Evolutionary conservation across 2,797 vertebrate genomes (phyloP).

Genomic region (Alcedo quadribrachys): DNA sequence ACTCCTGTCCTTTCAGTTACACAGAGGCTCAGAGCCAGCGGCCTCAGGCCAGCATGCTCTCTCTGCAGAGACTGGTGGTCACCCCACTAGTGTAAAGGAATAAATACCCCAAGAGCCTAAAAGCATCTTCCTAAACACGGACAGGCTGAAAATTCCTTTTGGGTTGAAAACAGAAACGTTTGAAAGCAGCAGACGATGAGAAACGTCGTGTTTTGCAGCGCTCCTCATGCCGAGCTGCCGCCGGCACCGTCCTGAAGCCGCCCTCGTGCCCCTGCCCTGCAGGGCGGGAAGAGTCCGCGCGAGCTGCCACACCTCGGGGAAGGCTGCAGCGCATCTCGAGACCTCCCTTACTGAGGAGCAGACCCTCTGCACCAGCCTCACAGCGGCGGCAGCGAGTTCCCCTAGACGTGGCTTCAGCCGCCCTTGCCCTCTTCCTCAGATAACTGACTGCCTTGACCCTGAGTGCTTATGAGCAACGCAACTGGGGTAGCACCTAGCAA

Average conservation of each 20-base stretch:
- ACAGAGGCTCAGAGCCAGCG: fast-evolving
- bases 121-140: fast-evolving
- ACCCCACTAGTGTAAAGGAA: fast-evolving
- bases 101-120: neutral
- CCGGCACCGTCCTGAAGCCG: neutral
- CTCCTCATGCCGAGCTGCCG: fast-evolving
- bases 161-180: neutral
- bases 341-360: neutral
- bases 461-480: fast-evolving
- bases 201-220: fast-evolving
- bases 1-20: neutral
- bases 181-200: neutral
- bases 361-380: fast-evolving
- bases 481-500: fast-evolving
- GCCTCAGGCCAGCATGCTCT: fast-evolving
- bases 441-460: fast-evolving
- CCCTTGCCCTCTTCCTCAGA: neutral
- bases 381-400: neutral
- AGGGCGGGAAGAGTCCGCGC: fast-evolving
- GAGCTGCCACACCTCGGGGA: fast-evolving
- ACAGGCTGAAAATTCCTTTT: neutral
- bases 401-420: neutral
- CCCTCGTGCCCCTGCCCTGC: fast-evolving
- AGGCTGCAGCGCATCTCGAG: fast-evolving
- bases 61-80: neutral